These are phyloP conservation scores for Conops quadrifasciatus DNA, from an alignment of 2,888 invertebrate genomes.

Conservation along the genomic window DNA sequence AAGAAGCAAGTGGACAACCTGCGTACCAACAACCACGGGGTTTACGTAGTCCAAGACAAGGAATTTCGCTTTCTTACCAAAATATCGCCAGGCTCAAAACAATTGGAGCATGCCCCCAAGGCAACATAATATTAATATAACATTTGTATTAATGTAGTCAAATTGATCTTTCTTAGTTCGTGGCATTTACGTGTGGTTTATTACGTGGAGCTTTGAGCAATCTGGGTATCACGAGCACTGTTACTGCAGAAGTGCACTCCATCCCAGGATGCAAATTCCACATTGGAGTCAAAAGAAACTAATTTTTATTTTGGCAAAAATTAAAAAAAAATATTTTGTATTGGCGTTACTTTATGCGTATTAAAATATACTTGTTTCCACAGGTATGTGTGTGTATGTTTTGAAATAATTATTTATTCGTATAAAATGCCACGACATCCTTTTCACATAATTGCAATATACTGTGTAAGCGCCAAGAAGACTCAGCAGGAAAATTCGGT, in stretches of 20 bases:
- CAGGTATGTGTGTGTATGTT: slow-evolving; percentile 4
- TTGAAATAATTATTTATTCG: slow-evolving; percentile 40
- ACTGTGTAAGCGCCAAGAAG: slow-evolving; percentile 69
- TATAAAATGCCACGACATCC: slow-evolving; percentile 75
- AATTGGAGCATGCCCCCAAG: slow-evolving; percentile 88
- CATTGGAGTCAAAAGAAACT: slow-evolving; percentile 83
- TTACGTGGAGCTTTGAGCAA: slow-evolving; percentile 95
- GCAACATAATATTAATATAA: slow-evolving; percentile 62
- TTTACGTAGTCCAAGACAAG: slow-evolving; percentile 97
- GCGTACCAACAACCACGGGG: slow-evolving; percentile 94
- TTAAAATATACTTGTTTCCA: slow-evolving; percentile 29
- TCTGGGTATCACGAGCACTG: slow-evolving; percentile 90
- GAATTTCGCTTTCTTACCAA: slow-evolving; percentile 89
- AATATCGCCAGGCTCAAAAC: slow-evolving; percentile 89
- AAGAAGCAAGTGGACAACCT: slow-evolving; percentile 99
- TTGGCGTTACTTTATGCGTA: too few relatives aligned
- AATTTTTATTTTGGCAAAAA: too few relatives aligned
- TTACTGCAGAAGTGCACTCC: slow-evolving; percentile 92
- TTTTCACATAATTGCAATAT: slow-evolving; percentile 71
- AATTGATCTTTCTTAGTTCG: slow-evolving; percentile 70
- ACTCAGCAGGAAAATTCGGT: slow-evolving; percentile 65
- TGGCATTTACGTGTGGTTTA: slow-evolving; percentile 95
- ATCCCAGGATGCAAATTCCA: slow-evolving; percentile 95
- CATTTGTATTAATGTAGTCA: background rate
- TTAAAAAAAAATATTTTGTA: background rate